phyloP scores from a whole-genome alignment of 2,113 vertebrate genomes.

The Chroicocephalus ridibundus region DNA sequence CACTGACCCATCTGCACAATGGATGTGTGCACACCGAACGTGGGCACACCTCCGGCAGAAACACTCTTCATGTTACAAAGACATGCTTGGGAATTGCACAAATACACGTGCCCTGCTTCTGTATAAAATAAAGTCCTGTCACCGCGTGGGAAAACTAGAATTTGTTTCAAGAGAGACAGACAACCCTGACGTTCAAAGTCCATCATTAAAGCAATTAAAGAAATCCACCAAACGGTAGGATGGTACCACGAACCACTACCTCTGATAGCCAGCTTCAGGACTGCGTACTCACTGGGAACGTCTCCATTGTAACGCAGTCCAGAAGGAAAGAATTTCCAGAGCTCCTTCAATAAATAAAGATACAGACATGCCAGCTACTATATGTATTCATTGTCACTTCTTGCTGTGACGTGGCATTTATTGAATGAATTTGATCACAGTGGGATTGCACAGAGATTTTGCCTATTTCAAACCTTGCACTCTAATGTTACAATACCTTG shows the following conservation, averaged over 20 bases:
- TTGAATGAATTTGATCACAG: not conserved
- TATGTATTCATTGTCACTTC: not conserved
- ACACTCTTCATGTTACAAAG: not conserved
- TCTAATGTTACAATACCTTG: not conserved
- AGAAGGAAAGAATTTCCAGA: not conserved
- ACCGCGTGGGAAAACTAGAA: not conserved
- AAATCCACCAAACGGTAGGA: not conserved
- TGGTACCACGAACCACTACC: too few species aligned
- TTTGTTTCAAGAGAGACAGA: not conserved
- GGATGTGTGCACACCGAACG: accelerated
- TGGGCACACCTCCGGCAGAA: accelerated
- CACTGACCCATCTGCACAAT: not conserved
- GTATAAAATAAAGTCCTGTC: not conserved
- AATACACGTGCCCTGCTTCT: not conserved
- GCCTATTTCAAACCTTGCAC: not conserved
- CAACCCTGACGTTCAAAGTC: not conserved
- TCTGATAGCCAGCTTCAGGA: not conserved
- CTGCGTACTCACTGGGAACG: not conserved
- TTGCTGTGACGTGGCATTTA: not conserved
- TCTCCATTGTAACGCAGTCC: not conserved
- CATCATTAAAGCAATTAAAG: not conserved
- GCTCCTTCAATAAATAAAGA: not conserved
- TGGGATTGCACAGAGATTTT: not conserved
- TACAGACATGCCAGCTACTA: not conserved
- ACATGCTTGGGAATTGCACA: not conserved